Evolutionary conservation across 1,140 invertebrate species (phyloP).

Genomic region (Arctopsyche grandis): DNA sequence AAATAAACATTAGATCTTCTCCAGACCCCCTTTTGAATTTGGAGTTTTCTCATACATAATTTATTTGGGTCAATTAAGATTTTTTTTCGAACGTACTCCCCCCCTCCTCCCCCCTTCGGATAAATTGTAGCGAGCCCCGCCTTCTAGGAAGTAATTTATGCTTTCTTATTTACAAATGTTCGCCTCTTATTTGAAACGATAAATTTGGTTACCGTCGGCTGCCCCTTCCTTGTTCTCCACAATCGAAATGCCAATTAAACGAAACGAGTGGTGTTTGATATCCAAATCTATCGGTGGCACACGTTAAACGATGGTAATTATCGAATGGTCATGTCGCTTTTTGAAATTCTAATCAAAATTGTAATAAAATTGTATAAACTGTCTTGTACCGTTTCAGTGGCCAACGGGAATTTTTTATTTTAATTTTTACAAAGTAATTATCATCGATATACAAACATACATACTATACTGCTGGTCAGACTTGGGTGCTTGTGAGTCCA

Average conservation of each 20-base stretch:
- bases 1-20: background rate
- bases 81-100: constrained; percentile 34
- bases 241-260: constrained; percentile 39
- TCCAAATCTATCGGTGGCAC: constrained; percentile 5
- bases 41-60: constrained; percentile 41
- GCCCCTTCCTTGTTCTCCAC: constrained; percentile 40
- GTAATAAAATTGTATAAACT: too few species aligned
- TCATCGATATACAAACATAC: too few species aligned
- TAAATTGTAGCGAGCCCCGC: constrained; percentile 25
- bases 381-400: too few species aligned
- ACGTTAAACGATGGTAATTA: constrained; percentile 10
- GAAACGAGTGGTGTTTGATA: constrained; percentile 24
- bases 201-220: constrained; percentile 43
- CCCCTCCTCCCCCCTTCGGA: too few species aligned
- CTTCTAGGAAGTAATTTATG: constrained; percentile 46
- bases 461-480: too few species aligned
- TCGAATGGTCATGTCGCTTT: background rate
- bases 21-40: background rate
- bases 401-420: too few species aligned
- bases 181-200: constrained; percentile 49
- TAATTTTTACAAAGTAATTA: too few species aligned
- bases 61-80: constrained; percentile 51
- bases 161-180: constrained; percentile 50
- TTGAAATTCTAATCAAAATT: background rate
- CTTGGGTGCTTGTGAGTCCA: too few species aligned